Base-by-base conservation (phyloP, 1,140 invertebrate species). In the Sinonovacula constricta region DNA sequence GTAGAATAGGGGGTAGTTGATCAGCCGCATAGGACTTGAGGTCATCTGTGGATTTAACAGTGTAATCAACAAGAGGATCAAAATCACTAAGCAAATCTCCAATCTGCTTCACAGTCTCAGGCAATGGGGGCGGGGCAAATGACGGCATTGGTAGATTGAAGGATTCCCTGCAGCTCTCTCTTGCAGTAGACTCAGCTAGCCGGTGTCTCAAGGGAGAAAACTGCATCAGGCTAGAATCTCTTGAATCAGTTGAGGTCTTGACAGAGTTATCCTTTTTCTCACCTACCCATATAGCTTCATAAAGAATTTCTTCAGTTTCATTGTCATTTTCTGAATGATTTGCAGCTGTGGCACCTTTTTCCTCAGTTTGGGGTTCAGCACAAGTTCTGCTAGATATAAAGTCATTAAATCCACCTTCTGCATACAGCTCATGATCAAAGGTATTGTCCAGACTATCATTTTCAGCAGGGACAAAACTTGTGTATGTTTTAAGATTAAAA, bases 181-280 rank as follows among this genome's bases (percentile, higher is more conserved):
- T n/a, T n/a, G n/a, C n/a, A n/a, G n/a, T n/a, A n/a, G n/a, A n/a
- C n/a, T n/a, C n/a, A n/a, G n/a, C n/a, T n/a, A n/a, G n/a, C n/a
- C n/a, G n/a, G n/a, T n/a, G n/a, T n/a, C n/a, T n/a, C n/a, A 45
- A 45, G 39, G 39, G 39, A 45, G 39, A 45, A 45, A 45, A 45
- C 39, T 45, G 39, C 39, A 45, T 45, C 39, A 45, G 39, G 18
- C 39, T 45, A 18, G 39, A 45, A 45, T 18, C 39, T 45, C 39
- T 45, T 10, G 7, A 7, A 45, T 45, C 39, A 7, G 18, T 45
- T 18, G 18, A 45, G 39, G 39, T 10, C 7, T 7, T 10, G 39
- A 10, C 18, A 45, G n/a, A n/a, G n/a, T 45, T 45, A 10, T 45
- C 18, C 39, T 45, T 45, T 45, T 18, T 45, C 39, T 45, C 18